Conservation (phyloP, 2,888 invertebrate species). For the Euproctis similis region DNA sequence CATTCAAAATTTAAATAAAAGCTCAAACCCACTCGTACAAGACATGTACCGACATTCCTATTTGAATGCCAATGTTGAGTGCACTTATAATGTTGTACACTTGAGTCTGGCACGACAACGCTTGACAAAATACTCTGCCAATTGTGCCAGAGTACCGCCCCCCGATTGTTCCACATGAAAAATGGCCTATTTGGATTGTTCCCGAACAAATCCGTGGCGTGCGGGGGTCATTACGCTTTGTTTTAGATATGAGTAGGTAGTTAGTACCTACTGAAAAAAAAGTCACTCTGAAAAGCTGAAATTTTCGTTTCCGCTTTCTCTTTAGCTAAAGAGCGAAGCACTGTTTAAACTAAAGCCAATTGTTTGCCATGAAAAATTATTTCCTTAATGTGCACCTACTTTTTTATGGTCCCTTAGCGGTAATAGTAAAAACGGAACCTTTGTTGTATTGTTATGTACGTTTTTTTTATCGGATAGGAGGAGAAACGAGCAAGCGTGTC, state of each 20-base stretch:
- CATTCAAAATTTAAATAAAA: too few species aligned
- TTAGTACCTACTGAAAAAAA: constrained; percentile 71
- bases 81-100: constrained; percentile 57
- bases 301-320: constrained; percentile 59
- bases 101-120: constrained; percentile 60
- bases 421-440: too few species aligned
- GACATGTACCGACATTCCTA: too few species aligned
- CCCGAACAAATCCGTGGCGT: constrained; percentile 72
- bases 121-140: constrained; percentile 74
- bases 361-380: constrained; percentile 45
- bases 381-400: too few species aligned
- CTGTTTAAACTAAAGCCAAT: constrained; percentile 54
- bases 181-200: constrained; percentile 74
- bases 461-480: too few species aligned
- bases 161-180: constrained; percentile 74
- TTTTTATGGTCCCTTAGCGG: too few species aligned
- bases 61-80: constrained; percentile 43
- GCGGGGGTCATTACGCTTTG: constrained; percentile 74
- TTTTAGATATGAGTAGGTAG: constrained; percentile 69
- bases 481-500: too few species aligned
- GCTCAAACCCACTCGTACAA: too few species aligned
- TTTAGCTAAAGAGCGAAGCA: constrained; percentile 49
- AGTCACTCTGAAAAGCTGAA: constrained; percentile 53
- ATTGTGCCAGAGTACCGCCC: constrained; percentile 71
- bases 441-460: too few species aligned